These are phyloP conservation scores for Hormaphis cornu DNA, from an alignment of 1,140 invertebrate genomes.

Conservation along the genomic window DNA sequence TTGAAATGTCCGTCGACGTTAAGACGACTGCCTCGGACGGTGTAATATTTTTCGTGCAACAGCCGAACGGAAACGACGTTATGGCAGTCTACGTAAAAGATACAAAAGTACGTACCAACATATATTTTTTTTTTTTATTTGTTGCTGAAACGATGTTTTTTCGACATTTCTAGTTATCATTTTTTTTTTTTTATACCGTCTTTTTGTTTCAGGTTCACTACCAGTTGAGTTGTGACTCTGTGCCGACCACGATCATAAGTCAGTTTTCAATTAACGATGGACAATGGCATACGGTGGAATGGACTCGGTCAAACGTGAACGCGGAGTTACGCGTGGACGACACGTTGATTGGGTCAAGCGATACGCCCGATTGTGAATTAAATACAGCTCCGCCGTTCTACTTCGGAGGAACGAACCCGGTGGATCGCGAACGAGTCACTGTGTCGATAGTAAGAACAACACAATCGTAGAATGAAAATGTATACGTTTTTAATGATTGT, in stretches of 20 bases:
- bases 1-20: constrained; percentile 70
- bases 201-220: constrained; percentile 51
- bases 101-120: constrained; percentile 53
- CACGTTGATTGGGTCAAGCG: constrained; percentile 47
- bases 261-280: constrained; percentile 63
- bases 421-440: constrained; percentile 9
- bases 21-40: constrained; percentile 69
- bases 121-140: no score
- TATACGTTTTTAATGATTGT: no score
- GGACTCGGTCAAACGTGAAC: constrained; percentile 49
- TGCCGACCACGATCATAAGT: constrained; percentile 50
- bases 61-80: constrained; percentile 60
- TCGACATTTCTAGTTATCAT: no score
- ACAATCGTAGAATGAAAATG: not conserved
- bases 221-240: constrained; percentile 62
- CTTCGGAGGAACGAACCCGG: constrained; percentile 56
- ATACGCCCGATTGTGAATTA: constrained; percentile 48
- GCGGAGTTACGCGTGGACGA: constrained; percentile 63
- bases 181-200: not conserved
- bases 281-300: constrained; percentile 70
- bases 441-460: not conserved
- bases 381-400: constrained; percentile 63
- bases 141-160: constrained; percentile 15
- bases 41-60: constrained; percentile 72
- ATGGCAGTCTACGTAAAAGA: constrained; percentile 70